Evolutionary conservation across 2,797 vertebrate species (phyloP).

Genomic region (Lepilemur septentrionalis): DNA sequence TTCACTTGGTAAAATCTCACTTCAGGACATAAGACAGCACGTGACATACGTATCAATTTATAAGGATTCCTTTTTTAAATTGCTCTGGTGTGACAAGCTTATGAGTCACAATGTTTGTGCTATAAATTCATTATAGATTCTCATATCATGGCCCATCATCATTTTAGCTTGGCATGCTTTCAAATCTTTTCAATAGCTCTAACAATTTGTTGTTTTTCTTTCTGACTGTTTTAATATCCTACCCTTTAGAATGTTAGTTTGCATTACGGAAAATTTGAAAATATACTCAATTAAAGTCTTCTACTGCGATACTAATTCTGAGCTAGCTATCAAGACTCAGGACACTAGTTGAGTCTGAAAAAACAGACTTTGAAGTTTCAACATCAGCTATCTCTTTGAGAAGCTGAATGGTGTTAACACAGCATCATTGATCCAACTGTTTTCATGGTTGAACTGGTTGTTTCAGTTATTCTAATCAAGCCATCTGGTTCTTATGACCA

Average conservation of each 20-base stretch:
- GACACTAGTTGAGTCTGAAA: not conserved
- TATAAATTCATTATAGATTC: slow-evolving; percentile 62
- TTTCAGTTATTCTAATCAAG: slow-evolving; percentile 42
- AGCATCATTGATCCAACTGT: slow-evolving; percentile 42
- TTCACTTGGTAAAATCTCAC: slow-evolving; percentile 11
- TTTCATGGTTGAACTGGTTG: slow-evolving; percentile 37
- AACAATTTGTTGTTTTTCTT: slow-evolving; percentile 56
- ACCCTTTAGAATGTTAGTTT: slow-evolving; percentile 46
- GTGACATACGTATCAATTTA: not conserved
- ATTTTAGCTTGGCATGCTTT: slow-evolving; percentile 58
- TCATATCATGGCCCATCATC: slow-evolving; percentile 38
- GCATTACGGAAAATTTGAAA: slow-evolving; percentile 47
- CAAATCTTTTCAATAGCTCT: slow-evolving; percentile 45
- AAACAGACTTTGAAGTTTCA: slow-evolving; percentile 41
- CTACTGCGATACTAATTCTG: slow-evolving; percentile 9
- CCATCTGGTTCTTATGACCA: slow-evolving; percentile 46
- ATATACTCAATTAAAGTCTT: slow-evolving; percentile 32
- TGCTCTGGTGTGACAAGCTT: slow-evolving; percentile 43
- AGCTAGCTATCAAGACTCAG: slow-evolving; percentile 7
- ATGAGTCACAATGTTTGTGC: slow-evolving; percentile 50
- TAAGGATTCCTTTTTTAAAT: slow-evolving; percentile 41
- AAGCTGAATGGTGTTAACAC: slow-evolving; percentile 39
- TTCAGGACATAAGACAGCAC: not conserved
- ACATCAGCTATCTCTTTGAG: slow-evolving; percentile 28
- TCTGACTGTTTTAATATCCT: slow-evolving; percentile 30